Evolutionary conservation across 2,888 invertebrate genomes (phyloP).

Genomic region (Drosophila ezoana): DNA sequence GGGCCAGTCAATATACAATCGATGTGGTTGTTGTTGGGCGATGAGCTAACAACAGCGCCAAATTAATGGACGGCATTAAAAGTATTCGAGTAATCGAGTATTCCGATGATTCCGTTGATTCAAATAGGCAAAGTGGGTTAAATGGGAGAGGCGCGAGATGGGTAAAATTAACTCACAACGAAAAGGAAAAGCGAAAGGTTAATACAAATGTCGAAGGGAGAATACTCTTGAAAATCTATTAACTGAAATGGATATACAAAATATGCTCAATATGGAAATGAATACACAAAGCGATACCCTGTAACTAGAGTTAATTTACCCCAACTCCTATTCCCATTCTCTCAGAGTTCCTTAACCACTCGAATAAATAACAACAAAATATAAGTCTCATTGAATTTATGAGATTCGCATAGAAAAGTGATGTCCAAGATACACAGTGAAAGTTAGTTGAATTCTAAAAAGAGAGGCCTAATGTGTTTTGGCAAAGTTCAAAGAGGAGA

Average conservation of each 20-base stretch:
- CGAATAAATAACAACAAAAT: too few species aligned
- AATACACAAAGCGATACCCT: too few species aligned
- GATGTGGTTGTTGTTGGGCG: conserved; percentile 28
- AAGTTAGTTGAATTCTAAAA: too few species aligned
- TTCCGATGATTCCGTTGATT: conserved; percentile 45
- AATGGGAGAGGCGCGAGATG: conserved; percentile 35
- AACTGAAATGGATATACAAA: too few species aligned
- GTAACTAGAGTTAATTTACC: not conserved
- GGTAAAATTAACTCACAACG: conserved; percentile 1
- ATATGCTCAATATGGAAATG: too few species aligned
- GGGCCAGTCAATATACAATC: conserved; percentile 34
- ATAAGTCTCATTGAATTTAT: too few species aligned
- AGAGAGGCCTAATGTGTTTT: too few species aligned
- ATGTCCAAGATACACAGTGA: too few species aligned
- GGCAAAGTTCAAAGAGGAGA: too few species aligned
- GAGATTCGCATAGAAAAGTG: not conserved
- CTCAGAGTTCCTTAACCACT: too few species aligned
- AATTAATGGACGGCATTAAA: conserved; percentile 55
- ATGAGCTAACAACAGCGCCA: conserved; percentile 58
- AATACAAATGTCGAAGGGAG: not conserved
- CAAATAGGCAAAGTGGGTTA: conserved; percentile 61
- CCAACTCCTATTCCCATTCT: too few species aligned
- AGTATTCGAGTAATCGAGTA: conserved; percentile 48
- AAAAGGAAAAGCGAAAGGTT: conserved; percentile 8
- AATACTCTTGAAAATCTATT: conserved; percentile 22